These are phyloP conservation scores for Ammospiza nelsoni DNA, from an alignment of 2,113 vertebrate genomes.

Conservation along the genomic window DNA sequence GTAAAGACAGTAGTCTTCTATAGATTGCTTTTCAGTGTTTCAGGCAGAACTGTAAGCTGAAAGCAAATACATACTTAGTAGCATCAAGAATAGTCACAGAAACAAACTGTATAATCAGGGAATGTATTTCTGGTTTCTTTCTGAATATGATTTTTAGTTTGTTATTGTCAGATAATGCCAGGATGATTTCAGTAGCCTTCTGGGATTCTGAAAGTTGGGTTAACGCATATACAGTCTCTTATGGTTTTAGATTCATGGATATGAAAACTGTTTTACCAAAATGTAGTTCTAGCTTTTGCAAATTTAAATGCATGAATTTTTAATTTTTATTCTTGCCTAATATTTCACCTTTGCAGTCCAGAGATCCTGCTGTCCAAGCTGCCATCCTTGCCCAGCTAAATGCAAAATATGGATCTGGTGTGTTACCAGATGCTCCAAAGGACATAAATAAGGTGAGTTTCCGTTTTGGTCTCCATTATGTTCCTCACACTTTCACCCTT, in stretches of 20 bases:
- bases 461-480: background rate
- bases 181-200: background rate
- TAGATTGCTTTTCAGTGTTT: background rate
- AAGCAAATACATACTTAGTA: background rate
- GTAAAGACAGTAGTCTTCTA: background rate
- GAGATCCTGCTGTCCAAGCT: conserved; percentile 97
- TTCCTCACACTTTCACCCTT: background rate
- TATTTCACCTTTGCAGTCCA: conserved; percentile 78
- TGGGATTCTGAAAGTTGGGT: background rate
- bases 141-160: background rate
- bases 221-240: background rate
- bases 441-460: conserved; percentile 85
- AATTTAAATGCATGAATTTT: background rate
- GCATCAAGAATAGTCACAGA: background rate
- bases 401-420: conserved; percentile 96
- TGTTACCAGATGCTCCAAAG: conserved; percentile 78
- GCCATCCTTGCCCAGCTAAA: conserved; percentile 97
- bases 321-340: background rate
- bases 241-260: background rate
- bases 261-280: background rate
- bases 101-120: background rate
- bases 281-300: background rate
- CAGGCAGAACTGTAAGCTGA: background rate
- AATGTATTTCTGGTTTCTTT: background rate
- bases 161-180: background rate